These are phyloP conservation scores for Eutrigla gurnardus DNA, from an alignment of 2,797 vertebrate species.

Conservation along the genomic window DNA sequence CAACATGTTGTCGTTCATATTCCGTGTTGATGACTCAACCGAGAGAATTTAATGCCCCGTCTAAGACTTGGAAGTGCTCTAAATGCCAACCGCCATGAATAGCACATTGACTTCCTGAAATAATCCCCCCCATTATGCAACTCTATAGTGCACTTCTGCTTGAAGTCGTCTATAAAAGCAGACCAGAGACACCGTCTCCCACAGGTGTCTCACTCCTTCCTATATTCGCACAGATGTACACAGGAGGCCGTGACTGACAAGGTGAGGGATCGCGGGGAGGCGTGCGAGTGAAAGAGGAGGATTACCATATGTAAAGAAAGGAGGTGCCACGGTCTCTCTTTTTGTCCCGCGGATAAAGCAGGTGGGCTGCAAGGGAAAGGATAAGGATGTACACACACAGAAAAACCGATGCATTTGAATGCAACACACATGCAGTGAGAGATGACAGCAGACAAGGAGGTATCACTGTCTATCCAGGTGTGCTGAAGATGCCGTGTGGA, in stretches of 20 bases:
- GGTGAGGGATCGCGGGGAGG: constrained; percentile 61
- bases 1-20: background rate
- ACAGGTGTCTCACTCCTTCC: constrained; percentile 67
- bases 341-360: constrained; percentile 71
- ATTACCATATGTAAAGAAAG: constrained; percentile 81
- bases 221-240: constrained; percentile 68
- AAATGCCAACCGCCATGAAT: constrained; percentile 25
- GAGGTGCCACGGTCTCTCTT: constrained; percentile 71
- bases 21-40: background rate
- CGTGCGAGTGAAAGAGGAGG: constrained; percentile 57
- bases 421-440: constrained; percentile 41
- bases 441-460: constrained; percentile 30
- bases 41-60: background rate
- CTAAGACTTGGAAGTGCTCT: constrained; percentile 4
- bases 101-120: constrained; percentile 45
- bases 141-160: constrained; percentile 34
- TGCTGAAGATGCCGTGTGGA: constrained; percentile 46
- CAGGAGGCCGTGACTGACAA: constrained; percentile 71
- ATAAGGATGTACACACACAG: constrained; percentile 58
- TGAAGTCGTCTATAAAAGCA: constrained; percentile 53
- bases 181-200: constrained; percentile 52
- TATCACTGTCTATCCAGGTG: constrained; percentile 62
- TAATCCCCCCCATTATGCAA: constrained; percentile 38
- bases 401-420: constrained; percentile 46
- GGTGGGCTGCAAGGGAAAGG: constrained; percentile 65